Evolutionary conservation across 2,888 invertebrate species (phyloP).

Genomic region (Tiliacea aurago): DNA sequence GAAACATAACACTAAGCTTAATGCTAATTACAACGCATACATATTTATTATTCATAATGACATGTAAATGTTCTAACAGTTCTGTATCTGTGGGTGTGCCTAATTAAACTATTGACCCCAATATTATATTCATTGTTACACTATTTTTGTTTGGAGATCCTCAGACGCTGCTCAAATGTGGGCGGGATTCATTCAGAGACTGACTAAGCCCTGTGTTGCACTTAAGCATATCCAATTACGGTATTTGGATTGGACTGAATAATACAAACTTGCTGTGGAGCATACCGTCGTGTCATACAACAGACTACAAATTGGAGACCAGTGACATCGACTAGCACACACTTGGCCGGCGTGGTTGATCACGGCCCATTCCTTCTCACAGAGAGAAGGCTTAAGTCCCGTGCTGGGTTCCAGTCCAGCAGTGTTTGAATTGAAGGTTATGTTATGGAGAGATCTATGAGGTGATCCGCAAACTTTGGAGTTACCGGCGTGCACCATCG

Average conservation of each 20-base stretch:
- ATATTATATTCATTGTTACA: slow-evolving; percentile 71
- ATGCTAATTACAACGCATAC: slow-evolving; percentile 60
- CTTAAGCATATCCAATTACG: slow-evolving; percentile 30
- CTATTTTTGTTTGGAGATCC: slow-evolving; percentile 53
- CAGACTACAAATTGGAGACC: neutral
- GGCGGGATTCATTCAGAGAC: slow-evolving; percentile 38
- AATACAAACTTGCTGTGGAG: slow-evolving; percentile 4
- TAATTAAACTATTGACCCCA: slow-evolving; percentile 82
- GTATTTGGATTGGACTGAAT: slow-evolving; percentile 22
- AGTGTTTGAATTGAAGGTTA: neutral
- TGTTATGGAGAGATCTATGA: no score
- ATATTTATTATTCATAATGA: slow-evolving; percentile 65
- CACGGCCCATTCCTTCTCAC: neutral
- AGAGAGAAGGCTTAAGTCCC: neutral
- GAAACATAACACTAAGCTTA: slow-evolving; percentile 46
- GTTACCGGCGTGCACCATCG: neutral
- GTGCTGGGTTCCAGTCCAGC: no score
- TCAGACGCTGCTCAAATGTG: slow-evolving; percentile 16
- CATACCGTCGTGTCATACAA: neutral
- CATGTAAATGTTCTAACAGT: slow-evolving; percentile 70
- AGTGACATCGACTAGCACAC: neutral
- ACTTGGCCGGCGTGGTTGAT: neutral
- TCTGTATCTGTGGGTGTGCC: slow-evolving; percentile 69
- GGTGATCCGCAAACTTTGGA: neutral
- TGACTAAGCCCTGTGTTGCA: slow-evolving; percentile 21